Base-by-base conservation (phyloP, 2,797 vertebrate species). In the Oreochromis grahami region DNA sequence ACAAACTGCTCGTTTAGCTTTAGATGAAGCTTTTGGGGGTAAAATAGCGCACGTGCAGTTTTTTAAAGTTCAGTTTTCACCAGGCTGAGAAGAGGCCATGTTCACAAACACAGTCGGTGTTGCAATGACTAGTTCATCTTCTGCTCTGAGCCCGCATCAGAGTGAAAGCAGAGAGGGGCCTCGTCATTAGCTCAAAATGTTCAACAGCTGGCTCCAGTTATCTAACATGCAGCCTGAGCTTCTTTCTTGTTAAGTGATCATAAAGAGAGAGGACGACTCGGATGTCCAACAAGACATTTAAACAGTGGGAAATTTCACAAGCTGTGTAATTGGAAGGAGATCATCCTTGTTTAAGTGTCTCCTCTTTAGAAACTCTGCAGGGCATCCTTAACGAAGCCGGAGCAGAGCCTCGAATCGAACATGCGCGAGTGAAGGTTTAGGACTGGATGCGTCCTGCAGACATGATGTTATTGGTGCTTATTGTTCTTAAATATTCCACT, bases 41-140 rank as follows among this genome's bases (percentile, higher is more conserved):
- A 6, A 21, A 52, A 11, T 50, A 4, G 8, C 2, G 9, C 7
- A 19, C 2, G 1, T 50, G 7, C 7, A 50, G 48, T 1, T 0
- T 24, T n/a, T 41, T 6, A 68, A 68, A 24, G 63, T 13, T 2
- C 1, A 17, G 13, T 68, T 70, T 7, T 29, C 43, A 70, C 14
- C 65, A 26, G n/a, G 13, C 32, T 63, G 58, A 63, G 58, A 63
- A 68, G 19, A 19, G 4, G 4, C 45, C 48, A 68, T 43, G 65
- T 17, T 26, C 21, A 26, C 38, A 45, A 45, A 26, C 14, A 26
- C n/a, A 70, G 14, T 29, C 15, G 5, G 4, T 1, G 9, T 1
- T 2, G 41, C 11, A 12, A 48, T 48, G 14, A 45, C 41, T 70
- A 26, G 7, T n/a, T 74, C 24, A n/a, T 24, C 68, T 19, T 51